Evolutionary conservation across 53 echinoderm and acorn worm species (phyloP).

Genomic region (Arbacia lixula): DNA sequence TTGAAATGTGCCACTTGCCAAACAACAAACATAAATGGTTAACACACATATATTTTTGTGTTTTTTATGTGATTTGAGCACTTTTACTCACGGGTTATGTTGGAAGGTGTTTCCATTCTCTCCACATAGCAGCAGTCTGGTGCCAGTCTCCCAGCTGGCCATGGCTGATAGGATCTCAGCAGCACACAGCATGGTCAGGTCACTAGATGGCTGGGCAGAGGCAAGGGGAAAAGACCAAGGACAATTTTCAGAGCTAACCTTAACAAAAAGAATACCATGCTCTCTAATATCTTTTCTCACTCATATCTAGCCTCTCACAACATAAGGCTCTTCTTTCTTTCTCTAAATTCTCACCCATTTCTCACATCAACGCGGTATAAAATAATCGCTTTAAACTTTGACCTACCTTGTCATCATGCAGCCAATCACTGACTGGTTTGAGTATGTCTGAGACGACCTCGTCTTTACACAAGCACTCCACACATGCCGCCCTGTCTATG

Average conservation of each 20-base stretch:
- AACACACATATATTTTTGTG: too few relatives aligned
- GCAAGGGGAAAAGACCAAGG: neutral
- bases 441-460: conserved; percentile 74
- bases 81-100: conserved; percentile 45
- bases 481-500: conserved; percentile 72
- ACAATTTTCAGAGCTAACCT: too few relatives aligned
- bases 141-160: conserved; percentile 89
- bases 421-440: conserved; percentile 80
- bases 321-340: too few relatives aligned
- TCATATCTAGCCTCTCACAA: too few relatives aligned
- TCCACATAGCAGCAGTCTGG: conserved; percentile 81
- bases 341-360: too few relatives aligned
- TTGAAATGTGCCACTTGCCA: too few relatives aligned
- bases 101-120: conserved; percentile 66
- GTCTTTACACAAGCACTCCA: conserved; percentile 77
- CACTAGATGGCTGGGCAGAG: conserved; percentile 74
- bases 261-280: too few relatives aligned
- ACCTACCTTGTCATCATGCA: conserved; percentile 38
- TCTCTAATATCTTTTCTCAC: too few relatives aligned
- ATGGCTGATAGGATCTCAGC: conserved; percentile 88
- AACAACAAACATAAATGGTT: too few relatives aligned
- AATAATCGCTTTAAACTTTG: neutral
- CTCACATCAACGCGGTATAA: too few relatives aligned
- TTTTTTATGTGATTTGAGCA: neutral
- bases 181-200: conserved; percentile 80